Base-by-base conservation (phyloP, 2,888 invertebrate genomes). In the Fragum fragum region DNA sequence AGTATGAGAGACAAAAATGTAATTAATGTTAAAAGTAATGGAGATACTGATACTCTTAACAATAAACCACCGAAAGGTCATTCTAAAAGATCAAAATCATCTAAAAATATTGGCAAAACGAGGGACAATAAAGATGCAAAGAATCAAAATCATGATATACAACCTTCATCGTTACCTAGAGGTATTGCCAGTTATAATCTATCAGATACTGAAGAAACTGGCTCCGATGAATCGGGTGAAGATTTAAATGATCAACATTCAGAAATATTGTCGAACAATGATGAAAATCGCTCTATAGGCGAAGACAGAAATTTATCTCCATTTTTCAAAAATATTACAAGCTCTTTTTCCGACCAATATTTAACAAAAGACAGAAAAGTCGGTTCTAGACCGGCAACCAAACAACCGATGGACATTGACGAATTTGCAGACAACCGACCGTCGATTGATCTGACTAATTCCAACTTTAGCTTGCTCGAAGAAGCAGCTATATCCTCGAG, bases 41-140 rank as follows among this genome's bases (percentile, higher is more conserved):
- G 57, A 23, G 26, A 26, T 23, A 6, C 28, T 14, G 18, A 32
- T 32, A n/a, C 18, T 18, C 11, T 26, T 14, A 28, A 32, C 16
- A 29, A 1, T 7, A 61, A 61, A 32, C 32, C 61, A 32, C 29
- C n/a, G 26, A 61, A 61, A 32, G 61, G 61, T 32, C 29, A 61
- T 14, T n/a, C 61, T 1, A 61, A 61, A 61, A 61, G 32, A 32
- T 61, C 61, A 32, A 61, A 61, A 61, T n/a, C 32, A n/a, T 47
- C 47, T 5, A 36, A 36, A 36, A 47, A n/a, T 47, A 16, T 5
- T 47, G 16, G 6, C 29, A 32, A 28, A 32, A 29, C 16, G 26
- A 18, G 18, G 6, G 61, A 61, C 5, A 18, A 3, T 1, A 26
- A n/a, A 3, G 18, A 61, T 1, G 14, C 14, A 7, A 32, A 32